Percentiles rank a stretch among this genome's conserved stretches.
Conservation (phyloP, 1,140 invertebrate genomes). For the Hycleus cichorii region DNA sequence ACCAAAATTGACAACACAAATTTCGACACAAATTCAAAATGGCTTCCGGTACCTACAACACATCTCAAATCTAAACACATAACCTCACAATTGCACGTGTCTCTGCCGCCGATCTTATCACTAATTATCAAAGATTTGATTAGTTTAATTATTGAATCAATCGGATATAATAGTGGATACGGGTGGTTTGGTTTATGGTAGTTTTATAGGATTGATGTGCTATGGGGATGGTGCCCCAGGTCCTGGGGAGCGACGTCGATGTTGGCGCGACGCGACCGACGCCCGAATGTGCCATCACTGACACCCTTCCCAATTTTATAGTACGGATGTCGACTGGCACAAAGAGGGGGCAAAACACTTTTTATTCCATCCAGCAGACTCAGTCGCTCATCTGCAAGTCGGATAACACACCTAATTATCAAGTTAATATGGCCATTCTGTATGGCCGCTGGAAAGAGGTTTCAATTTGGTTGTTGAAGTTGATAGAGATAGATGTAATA, state of each 20-base stretch:
- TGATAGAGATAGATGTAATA: no score
- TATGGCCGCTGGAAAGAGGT: slow-evolving; percentile 42
- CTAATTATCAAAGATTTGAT: background rate
- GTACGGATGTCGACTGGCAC: slow-evolving; percentile 29
- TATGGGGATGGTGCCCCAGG: slow-evolving; percentile 13
- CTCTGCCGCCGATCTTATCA: background rate
- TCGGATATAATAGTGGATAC: background rate
- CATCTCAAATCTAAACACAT: slow-evolving; percentile 8
- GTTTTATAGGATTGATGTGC: background rate
- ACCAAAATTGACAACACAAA: no score
- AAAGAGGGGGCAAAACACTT: slow-evolving; percentile 42
- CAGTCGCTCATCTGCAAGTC: slow-evolving; percentile 74
- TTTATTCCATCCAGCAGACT: slow-evolving; percentile 42
- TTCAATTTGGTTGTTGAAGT: slow-evolving; percentile 32
- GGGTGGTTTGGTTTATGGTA: background rate
- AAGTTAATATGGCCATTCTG: slow-evolving; percentile 78
- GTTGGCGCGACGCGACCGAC: slow-evolving; percentile 32
- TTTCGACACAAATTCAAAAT: background rate
- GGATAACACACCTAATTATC: slow-evolving; percentile 84
- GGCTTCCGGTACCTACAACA: slow-evolving; percentile 12
- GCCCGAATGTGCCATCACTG: slow-evolving; percentile 40
- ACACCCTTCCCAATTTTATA: slow-evolving; percentile 42
- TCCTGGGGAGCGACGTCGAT: slow-evolving; percentile 16
- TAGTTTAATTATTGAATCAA: background rate
- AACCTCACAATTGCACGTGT: slow-evolving; percentile 5